Percentiles rank a stretch among this genome's conserved stretches.
phyloP scores from a whole-genome alignment of 2,888 invertebrate genomes.

The Panorpa germanica region DNA sequence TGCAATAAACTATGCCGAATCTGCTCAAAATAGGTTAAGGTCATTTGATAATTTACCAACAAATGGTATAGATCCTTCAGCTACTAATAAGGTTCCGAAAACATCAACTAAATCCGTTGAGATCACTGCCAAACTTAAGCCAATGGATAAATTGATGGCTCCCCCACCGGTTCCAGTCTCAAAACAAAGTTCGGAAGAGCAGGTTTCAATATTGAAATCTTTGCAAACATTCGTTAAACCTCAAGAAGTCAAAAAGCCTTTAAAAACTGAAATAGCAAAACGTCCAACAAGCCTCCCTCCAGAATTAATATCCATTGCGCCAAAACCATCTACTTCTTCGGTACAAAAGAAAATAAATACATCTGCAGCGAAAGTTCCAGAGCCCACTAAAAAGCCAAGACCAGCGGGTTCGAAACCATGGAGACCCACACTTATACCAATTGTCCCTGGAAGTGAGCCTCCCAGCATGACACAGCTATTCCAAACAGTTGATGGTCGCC shows the following conservation, averaged over 20 bases:
- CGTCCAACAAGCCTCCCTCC: too few species aligned
- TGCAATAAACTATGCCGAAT: conserved; percentile 60
- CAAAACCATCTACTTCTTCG: conserved; percentile 22
- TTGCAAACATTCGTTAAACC: too few species aligned
- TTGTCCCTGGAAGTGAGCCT: conserved; percentile 26
- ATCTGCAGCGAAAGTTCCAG: conserved; percentile 15
- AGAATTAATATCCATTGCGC: conserved; percentile 36
- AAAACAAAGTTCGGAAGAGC: too few species aligned
- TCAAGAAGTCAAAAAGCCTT: too few species aligned
- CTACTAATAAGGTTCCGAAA: conserved; percentile 1
- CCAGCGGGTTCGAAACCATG: conserved; percentile 40
- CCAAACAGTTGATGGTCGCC: conserved; percentile 35
- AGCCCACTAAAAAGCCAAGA: conserved; percentile 25
- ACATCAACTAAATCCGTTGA: too few species aligned
- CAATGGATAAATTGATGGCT: too few species aligned
- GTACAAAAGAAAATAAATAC: conserved; percentile 22
- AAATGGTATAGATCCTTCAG: conserved; percentile 13
- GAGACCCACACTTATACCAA: conserved; percentile 52
- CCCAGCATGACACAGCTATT: conserved; percentile 20
- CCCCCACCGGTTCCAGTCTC: too few species aligned
- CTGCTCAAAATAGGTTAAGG: conserved; percentile 56
- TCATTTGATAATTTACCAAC: conserved; percentile 48
- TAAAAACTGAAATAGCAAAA: too few species aligned
- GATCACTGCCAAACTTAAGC: conserved; percentile 5
- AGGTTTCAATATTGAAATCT: too few species aligned